Conservation (phyloP, 2,797 vertebrate genomes). For the Carduelis carduelis region DNA sequence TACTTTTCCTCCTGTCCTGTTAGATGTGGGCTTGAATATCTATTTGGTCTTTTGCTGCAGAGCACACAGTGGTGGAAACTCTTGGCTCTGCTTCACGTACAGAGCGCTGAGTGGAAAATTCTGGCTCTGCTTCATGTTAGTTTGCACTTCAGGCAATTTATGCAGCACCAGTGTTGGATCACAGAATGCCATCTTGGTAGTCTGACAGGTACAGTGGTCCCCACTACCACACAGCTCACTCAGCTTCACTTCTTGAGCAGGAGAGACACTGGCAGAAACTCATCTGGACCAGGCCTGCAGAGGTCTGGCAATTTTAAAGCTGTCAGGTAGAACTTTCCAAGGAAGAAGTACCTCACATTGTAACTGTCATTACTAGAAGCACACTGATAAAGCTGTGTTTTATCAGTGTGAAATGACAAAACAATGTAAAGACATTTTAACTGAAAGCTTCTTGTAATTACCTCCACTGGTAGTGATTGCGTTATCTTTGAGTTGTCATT, state of each 20-base stretch:
- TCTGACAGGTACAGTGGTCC: background rate
- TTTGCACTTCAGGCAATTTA: background rate
- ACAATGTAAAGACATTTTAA: background rate
- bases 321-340: background rate
- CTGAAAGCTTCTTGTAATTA: background rate
- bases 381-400: background rate
- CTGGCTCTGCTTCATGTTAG: background rate
- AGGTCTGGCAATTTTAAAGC: background rate
- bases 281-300: background rate
- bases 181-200: background rate
- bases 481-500: background rate
- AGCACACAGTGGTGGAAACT: background rate
- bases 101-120: background rate
- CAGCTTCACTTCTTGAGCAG: background rate
- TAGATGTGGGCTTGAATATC: background rate
- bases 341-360: background rate
- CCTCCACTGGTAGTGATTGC: background rate
- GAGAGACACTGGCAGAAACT: background rate
- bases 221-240: background rate
- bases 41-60: background rate
- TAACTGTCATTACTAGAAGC: background rate
- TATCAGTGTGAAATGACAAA: background rate
- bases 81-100: background rate
- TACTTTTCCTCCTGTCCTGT: slow-evolving; percentile 31
- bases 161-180: background rate